Conservation (phyloP, 1,140 invertebrate species). For the Lepidurus arcticus region DNA sequence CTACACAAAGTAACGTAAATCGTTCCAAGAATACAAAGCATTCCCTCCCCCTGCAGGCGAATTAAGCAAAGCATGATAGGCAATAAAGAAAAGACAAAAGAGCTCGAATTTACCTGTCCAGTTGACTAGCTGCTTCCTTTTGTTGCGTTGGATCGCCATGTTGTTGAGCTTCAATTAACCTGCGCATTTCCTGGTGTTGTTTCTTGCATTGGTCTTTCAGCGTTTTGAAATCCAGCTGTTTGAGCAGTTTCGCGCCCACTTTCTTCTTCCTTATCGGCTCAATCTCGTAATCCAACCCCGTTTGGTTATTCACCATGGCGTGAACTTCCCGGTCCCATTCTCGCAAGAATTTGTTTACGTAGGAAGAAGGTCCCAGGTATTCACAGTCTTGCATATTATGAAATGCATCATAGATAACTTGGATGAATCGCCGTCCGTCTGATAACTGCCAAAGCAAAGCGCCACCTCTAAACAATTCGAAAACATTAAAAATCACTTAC, state of each 20-base stretch:
- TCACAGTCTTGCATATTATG: constrained; percentile 58
- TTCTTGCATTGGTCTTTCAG: constrained; percentile 38
- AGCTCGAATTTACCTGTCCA: constrained; percentile 30
- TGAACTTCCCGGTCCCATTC: neutral
- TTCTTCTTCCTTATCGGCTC: neutral
- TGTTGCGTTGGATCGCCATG: constrained; percentile 23
- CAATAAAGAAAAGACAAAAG: constrained; percentile 23
- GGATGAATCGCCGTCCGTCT: constrained; percentile 58
- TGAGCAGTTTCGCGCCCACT: neutral
- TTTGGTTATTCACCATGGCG: neutral
- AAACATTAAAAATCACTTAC: constrained; percentile 24
- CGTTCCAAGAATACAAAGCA: neutral
- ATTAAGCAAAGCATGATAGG: constrained; percentile 4
- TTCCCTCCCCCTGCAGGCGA: neutral
- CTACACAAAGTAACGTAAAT: neutral
- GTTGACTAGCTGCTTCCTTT: constrained; percentile 29
- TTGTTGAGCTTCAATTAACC: constrained; percentile 29
- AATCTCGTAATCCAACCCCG: constrained; percentile 14
- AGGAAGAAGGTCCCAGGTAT: constrained; percentile 46
- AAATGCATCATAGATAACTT: constrained; percentile 57
- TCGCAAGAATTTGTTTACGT: neutral
- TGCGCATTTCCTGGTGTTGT: constrained; percentile 37
- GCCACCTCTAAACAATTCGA: constrained; percentile 22
- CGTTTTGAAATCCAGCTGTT: constrained; percentile 35
- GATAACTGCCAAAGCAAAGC: constrained; percentile 55